phyloP scores from a whole-genome alignment of 2,797 vertebrate species.

The Mallotus villosus region DNA sequence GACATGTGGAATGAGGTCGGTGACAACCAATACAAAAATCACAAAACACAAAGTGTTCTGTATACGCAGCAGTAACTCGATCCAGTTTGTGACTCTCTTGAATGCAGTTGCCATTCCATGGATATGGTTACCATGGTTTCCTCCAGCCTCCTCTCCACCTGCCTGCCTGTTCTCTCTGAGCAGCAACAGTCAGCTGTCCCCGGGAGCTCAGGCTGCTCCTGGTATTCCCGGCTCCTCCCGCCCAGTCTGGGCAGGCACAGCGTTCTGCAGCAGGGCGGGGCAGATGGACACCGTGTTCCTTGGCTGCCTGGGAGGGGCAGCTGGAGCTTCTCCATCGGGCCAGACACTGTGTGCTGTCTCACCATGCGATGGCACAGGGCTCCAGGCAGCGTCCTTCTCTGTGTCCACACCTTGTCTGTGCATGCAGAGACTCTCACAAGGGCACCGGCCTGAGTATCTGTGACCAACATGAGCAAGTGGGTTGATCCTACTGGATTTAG shows the following conservation, averaged over 20 bases:
- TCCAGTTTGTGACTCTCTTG: not conserved
- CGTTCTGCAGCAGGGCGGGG: constrained; percentile 67
- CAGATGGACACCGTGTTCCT: constrained; percentile 39
- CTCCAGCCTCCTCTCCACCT: constrained; percentile 54
- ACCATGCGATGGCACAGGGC: not conserved
- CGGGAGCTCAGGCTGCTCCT: constrained; percentile 37
- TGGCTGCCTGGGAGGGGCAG: constrained; percentile 8
- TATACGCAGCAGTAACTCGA: too few species aligned
- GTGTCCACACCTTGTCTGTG: not conserved
- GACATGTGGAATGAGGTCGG: constrained; percentile 3
- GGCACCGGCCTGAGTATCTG: not conserved
- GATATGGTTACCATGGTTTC: constrained; percentile 39
- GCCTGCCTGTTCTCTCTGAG: constrained; percentile 38
- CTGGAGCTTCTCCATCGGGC: constrained; percentile 18
- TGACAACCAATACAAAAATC: constrained; percentile 24
- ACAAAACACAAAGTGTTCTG: constrained; percentile 20
- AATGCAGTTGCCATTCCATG: constrained; percentile 55
- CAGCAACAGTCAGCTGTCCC: not conserved
- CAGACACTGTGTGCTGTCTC: constrained; percentile 34
- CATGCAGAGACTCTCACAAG: not conserved
- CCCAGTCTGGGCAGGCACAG: constrained; percentile 33
- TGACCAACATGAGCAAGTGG: not conserved
- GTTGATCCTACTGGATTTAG: not conserved
- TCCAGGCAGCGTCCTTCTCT: not conserved
- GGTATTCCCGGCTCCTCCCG: constrained; percentile 55